These are phyloP conservation scores for Aphidius ervi DNA, from an alignment of 1,140 invertebrate genomes.

Conservation along the genomic window DNA sequence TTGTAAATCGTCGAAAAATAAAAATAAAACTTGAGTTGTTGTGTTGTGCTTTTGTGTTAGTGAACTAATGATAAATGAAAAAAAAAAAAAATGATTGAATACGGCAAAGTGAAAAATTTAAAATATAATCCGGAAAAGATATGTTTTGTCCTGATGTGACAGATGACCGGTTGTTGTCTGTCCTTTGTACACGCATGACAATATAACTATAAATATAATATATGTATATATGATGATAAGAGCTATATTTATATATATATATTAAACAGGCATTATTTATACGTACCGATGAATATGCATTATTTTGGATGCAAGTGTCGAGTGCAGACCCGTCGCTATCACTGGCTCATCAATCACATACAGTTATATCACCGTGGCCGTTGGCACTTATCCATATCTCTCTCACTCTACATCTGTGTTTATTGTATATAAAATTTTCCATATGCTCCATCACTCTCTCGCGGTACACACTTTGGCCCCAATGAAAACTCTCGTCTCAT, in stretches of 20 bases:
- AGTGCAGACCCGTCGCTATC: slow-evolving; percentile 52
- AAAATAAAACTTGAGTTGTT: no score
- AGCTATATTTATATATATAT: slow-evolving; percentile 46
- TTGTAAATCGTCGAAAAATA: no score
- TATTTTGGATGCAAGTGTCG: slow-evolving; percentile 49
- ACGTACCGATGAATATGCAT: slow-evolving; percentile 50
- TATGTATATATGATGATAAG: neutral
- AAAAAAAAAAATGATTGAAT: no score
- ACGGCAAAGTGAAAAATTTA: no score
- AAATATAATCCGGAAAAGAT: no score
- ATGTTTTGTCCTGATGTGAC: no score
- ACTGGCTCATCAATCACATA: slow-evolving; percentile 52
- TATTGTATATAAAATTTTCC: slow-evolving; percentile 1
- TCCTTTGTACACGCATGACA: no score
- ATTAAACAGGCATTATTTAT: slow-evolving; percentile 53
- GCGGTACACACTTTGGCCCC: slow-evolving; percentile 12
- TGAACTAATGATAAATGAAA: no score
- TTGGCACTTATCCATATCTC: slow-evolving; percentile 17
- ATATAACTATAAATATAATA: no score
- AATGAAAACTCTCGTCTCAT: slow-evolving; percentile 17
- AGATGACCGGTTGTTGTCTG: no score
- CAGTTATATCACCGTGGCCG: slow-evolving; percentile 29
- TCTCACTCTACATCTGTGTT: slow-evolving; percentile 9
- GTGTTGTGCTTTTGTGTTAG: no score
- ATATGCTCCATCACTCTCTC: slow-evolving; percentile 6